Base-by-base conservation (phyloP, 2,113 vertebrate genomes). In the Pyrgilauda ruficollis region DNA sequence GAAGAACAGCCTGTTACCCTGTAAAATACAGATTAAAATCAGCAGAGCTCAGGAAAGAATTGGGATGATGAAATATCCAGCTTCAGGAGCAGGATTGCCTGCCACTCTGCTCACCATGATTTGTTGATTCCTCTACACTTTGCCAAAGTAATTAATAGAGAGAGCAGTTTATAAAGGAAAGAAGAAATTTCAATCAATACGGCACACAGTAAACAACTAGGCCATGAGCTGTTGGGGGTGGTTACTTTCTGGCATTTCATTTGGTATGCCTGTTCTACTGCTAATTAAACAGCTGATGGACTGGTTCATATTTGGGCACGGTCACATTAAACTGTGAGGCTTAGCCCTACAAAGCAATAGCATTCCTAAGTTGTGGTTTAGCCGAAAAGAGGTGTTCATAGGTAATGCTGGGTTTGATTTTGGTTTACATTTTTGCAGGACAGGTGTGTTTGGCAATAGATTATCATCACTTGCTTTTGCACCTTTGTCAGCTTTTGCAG, bases 1-100 rank as follows among this genome's bases (percentile, higher is more conserved):
- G 72, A 87, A 33, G 39, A 91, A 53, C n/a, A 89, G 59, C 35
- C 23, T 73, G 26, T 41, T 87, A 43, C 47, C 13, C n/a, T 67
- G 21, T 52, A 87, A 95, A 87, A 91, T 39, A 53, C 52, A 84
- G 73, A 75, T 81, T 81, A 70, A 95, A 93, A 59, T 77, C 47
- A 67, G 12, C 21, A 81, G 50, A 6, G 2, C 66, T 81, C 35
- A 59, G 41, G 72, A 91, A 77, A 74, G 12, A 82, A 75, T 3
- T 59, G 35, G 35, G 30, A 44, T 1, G 13, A 72, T 93, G 50
- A 89, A 68, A 82, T 75, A 72, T 61, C 47, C 33, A 82, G 12
- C 35, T 84, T 81, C 28, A 52, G 63, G 24, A 80, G 50, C 46
- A 79, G 49, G 22, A 74, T 13, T 93, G 35, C 21, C 63, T 84